phyloP scores from a whole-genome alignment of 2,797 vertebrate species.

The Salarias fasciatus region DNA sequence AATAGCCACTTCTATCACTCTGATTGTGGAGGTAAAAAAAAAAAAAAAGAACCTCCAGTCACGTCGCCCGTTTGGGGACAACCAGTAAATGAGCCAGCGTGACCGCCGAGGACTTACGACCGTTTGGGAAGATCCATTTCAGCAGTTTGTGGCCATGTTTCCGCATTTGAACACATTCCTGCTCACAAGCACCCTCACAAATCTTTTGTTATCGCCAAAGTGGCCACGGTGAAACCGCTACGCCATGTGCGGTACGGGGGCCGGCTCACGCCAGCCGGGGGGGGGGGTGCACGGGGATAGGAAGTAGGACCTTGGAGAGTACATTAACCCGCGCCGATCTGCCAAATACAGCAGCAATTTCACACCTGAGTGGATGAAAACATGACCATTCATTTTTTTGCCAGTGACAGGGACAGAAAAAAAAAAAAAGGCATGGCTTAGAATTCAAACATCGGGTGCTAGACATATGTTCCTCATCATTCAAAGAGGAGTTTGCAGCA shows the following conservation, averaged over 20 bases:
- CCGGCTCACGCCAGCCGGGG: constrained; percentile 25
- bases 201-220: constrained; percentile 70
- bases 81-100: constrained; percentile 55
- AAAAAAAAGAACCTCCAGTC: no score
- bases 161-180: constrained; percentile 54
- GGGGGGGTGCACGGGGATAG: constrained; percentile 30
- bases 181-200: constrained; percentile 58
- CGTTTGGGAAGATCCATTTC: constrained; percentile 55
- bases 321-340: constrained; percentile 76
- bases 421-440: constrained; percentile 60
- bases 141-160: constrained; percentile 41
- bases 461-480: constrained; percentile 59
- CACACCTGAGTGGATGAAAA: constrained; percentile 80
- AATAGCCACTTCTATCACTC: constrained; percentile 45
- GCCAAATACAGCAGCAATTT: constrained; percentile 83
- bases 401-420: constrained; percentile 52
- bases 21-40: constrained; percentile 9
- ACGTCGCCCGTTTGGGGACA: constrained; percentile 48
- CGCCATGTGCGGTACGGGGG: constrained; percentile 47
- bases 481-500: constrained; percentile 41
- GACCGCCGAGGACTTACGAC: constrained; percentile 40
- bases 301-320: constrained; percentile 65
- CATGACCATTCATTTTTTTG: constrained; percentile 77
- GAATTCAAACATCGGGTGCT: constrained; percentile 49
- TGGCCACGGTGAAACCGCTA: constrained; percentile 51